Evolutionary conservation across 2,888 invertebrate genomes (phyloP).

Genomic region (Lordiphosa andalusiaca): DNA sequence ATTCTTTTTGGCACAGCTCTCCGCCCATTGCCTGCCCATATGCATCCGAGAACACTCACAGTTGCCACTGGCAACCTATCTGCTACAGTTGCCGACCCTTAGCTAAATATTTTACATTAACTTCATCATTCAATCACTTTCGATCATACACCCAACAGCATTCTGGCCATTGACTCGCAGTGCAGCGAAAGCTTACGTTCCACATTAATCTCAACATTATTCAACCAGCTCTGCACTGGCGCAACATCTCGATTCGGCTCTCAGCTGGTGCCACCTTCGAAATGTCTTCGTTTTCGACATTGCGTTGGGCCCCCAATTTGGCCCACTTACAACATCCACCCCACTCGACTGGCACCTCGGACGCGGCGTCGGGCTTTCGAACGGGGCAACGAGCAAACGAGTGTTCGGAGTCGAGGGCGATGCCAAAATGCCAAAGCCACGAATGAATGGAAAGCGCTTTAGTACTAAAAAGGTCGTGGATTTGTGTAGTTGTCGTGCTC

Average conservation of each 20-base stretch:
- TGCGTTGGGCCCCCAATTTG: conserved; percentile 24
- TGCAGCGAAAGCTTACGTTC: too few relatives aligned
- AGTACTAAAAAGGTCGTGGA: conserved; percentile 80
- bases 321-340: conserved; percentile 51
- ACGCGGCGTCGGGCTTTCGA: conserved; percentile 15
- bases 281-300: conserved; percentile 16
- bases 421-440: conserved; percentile 41
- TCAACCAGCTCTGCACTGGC: too few relatives aligned
- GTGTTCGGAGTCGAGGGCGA: conserved; percentile 16
- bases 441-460: conserved; percentile 77
- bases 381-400: conserved; percentile 17
- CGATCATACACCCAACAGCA: too few relatives aligned
- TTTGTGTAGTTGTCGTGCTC: conserved; percentile 78
- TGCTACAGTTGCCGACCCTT: too few relatives aligned
- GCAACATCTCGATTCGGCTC: not conserved
- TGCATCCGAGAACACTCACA: too few relatives aligned
- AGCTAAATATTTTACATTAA: too few relatives aligned
- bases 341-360: conserved; percentile 7
- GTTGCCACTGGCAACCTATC: too few relatives aligned
- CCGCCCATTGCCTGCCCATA: too few relatives aligned
- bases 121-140: too few relatives aligned
- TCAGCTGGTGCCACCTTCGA: not conserved
- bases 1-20: too few relatives aligned
- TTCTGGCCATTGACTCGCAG: too few relatives aligned
- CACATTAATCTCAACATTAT: too few relatives aligned